These are phyloP conservation scores for Hystrix brachyura DNA, from an alignment of 2,113 vertebrate species.

Conservation along the genomic window DNA sequence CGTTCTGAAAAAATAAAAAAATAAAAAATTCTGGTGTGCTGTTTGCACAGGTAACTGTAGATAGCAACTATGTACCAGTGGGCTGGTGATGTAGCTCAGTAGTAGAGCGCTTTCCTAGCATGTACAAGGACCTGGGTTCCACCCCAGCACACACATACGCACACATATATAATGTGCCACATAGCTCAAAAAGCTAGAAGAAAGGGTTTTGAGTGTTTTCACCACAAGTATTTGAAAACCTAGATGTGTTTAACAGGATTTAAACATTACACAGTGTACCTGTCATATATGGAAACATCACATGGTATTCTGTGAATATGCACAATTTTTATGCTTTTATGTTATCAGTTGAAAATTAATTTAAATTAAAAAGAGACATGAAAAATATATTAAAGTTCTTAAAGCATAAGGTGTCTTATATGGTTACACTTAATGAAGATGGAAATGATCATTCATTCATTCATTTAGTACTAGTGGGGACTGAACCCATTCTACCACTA, in stretches of 20 bases:
- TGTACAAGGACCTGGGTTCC: neutral
- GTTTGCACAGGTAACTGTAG: neutral
- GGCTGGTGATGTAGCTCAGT: neutral
- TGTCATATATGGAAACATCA: neutral
- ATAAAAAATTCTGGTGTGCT: neutral
- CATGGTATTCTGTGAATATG: neutral
- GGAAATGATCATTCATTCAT: neutral
- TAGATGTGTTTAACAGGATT: neutral
- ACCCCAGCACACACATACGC: neutral
- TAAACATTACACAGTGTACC: neutral
- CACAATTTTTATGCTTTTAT: neutral
- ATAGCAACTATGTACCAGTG: neutral
- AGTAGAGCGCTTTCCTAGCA: neutral
- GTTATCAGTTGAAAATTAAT: neutral
- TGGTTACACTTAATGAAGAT: neutral
- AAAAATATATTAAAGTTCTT: neutral
- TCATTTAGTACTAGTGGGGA: neutral
- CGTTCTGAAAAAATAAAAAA: too few species aligned
- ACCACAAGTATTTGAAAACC: neutral
- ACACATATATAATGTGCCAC: neutral
- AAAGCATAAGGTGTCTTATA: neutral
- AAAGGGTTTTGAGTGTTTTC: neutral
- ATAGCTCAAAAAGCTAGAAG: neutral
- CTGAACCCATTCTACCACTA: neutral
- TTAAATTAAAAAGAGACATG: neutral